Evolutionary conservation across 2,113 vertebrate species (phyloP).

Genomic region (Ovis canadensis): DNA sequence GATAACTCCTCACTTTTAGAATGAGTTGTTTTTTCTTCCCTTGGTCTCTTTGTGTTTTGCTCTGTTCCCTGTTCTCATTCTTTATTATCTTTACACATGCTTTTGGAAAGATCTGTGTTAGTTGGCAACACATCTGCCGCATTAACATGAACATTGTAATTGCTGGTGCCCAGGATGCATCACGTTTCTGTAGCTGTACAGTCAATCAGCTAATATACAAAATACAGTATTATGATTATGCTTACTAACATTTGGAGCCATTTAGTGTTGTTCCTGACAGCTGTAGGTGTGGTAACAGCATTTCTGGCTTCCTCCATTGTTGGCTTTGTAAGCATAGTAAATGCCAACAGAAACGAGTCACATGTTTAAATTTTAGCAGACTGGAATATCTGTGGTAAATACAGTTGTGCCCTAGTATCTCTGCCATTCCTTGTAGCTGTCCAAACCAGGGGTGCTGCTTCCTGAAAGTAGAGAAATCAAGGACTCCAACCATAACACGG

Average conservation of each 20-base stretch:
- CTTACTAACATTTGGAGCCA: background rate
- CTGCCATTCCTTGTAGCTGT: background rate
- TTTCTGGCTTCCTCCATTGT: background rate
- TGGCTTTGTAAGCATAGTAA: background rate
- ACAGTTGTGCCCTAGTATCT: background rate
- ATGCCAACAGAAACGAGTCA: background rate
- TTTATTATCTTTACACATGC: background rate
- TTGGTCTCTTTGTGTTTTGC: background rate
- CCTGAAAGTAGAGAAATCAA: constrained; percentile 14
- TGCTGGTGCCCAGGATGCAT: background rate
- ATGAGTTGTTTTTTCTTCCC: background rate
- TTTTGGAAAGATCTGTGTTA: background rate
- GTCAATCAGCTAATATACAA: background rate
- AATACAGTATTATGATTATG: background rate
- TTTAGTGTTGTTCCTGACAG: background rate
- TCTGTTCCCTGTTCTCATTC: background rate
- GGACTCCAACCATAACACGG: background rate
- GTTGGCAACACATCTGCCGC: background rate
- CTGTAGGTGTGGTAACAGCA: background rate
- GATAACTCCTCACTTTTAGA: background rate
- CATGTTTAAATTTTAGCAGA: background rate
- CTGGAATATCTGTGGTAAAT: background rate
- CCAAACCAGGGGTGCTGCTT: constrained; percentile 39
- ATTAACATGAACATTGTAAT: background rate
- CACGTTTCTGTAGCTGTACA: background rate